Evolutionary conservation across 2,888 invertebrate genomes (phyloP).

Genomic region (Poecilobothrus nobilitatus): DNA sequence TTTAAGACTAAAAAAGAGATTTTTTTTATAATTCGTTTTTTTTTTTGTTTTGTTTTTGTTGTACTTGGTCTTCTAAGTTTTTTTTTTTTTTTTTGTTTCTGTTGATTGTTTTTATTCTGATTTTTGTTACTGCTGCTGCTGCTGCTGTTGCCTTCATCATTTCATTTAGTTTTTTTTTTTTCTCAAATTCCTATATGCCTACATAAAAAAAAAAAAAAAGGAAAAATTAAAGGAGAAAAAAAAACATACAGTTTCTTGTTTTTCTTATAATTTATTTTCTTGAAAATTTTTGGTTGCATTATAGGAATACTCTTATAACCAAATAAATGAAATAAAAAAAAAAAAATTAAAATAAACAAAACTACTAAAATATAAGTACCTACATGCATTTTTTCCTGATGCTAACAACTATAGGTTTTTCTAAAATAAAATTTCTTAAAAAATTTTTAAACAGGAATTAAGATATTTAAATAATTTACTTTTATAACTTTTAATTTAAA

Average conservation of each 20-base stretch:
- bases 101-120: background rate
- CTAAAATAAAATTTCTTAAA: too few relatives aligned
- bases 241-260: background rate
- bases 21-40: background rate
- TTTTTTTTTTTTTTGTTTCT: background rate
- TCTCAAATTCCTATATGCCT: conserved; percentile 4
- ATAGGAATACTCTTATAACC: background rate
- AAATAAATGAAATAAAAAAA: background rate
- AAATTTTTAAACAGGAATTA: too few relatives aligned
- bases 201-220: background rate
- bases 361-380: too few relatives aligned
- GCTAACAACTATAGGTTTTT: too few relatives aligned
- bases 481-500: too few relatives aligned
- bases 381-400: too few relatives aligned
- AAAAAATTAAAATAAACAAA: background rate
- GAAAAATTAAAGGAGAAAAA: background rate
- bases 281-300: background rate
- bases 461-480: too few relatives aligned
- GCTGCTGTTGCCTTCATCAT: conserved; percentile 1
- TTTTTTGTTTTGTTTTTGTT: background rate
- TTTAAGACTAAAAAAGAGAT: background rate
- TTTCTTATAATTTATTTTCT: conserved; percentile 6
- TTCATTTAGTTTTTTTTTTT: background rate
- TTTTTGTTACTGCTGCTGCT: conserved; percentile 1
- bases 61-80: background rate